Evolutionary conservation across 2,113 vertebrate species (phyloP), one percentile per base, ranked within the genome.

Genomic region (Sinocyclocheilus rhinocerous): DNA sequence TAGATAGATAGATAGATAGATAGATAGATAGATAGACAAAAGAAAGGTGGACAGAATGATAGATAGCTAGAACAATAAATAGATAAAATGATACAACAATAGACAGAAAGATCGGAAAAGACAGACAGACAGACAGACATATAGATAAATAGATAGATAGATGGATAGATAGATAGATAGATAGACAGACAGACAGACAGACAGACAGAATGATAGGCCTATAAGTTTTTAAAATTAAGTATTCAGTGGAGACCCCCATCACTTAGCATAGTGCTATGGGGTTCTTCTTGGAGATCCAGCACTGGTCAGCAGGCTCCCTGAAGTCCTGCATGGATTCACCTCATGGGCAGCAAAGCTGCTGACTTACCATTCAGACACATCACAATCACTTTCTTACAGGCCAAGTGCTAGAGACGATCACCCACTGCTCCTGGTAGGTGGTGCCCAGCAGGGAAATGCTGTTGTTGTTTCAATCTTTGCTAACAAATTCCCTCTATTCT

Each of bases 321-420:
- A 36, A 80, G 61, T 24, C n/a, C 69, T 67, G 29, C 48, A n/a
- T 67, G 36, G 78, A 69, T 75, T 33, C 70, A 63, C n/a, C n/a
- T n/a, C n/a, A n/a, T n/a, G n/a, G n/a, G n/a, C n/a, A n/a, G n/a
- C n/a, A n/a, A n/a, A n/a, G n/a, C n/a, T n/a, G n/a, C n/a, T n/a
- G n/a, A n/a, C 75, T 52, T 70, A 67, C 29, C 72, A 69, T 63
- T 26, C 36, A 55, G 55, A 78, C 69, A 72, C 81, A 65, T 86
- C 73, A 77, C 86, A 50, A 77, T 81, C 52, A 24, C 76, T 79
- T 83, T 87, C 84, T 87, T 73, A 50, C 87, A 82, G 36, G 75
- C 69, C 50, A 72, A 70, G 42, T 65, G 81, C 55, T 76, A 55
- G 85, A 78, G 75, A 59, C 22, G 80, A 70, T 72, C 55, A 69